Conservation (phyloP, 2,888 invertebrate genomes). For the Notodonta ziczac region DNA sequence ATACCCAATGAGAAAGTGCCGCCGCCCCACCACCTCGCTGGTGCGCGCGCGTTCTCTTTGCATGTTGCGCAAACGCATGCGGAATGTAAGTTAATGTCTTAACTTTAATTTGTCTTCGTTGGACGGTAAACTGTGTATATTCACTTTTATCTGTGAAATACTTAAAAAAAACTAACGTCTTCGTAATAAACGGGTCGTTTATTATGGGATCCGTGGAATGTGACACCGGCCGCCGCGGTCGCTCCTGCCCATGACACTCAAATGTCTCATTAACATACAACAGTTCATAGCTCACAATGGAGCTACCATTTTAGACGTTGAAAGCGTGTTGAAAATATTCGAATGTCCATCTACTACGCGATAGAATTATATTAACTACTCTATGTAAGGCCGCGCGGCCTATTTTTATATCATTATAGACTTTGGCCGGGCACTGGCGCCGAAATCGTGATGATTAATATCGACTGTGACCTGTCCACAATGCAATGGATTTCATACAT, state of each 20-base stretch:
- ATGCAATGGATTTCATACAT: background rate
- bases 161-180: background rate
- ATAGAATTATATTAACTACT: constrained; percentile 9
- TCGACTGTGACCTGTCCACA: background rate
- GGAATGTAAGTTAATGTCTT: constrained; percentile 58
- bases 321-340: constrained; percentile 36
- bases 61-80: constrained; percentile 76
- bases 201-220: constrained; percentile 10
- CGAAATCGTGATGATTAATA: constrained; percentile 5
- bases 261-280: constrained; percentile 56
- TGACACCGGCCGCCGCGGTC: constrained; percentile 27
- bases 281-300: constrained; percentile 39
- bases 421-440: constrained; percentile 5
- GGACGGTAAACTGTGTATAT: constrained; percentile 6
- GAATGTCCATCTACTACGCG: constrained; percentile 11
- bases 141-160: background rate
- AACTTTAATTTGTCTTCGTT: constrained; percentile 28
- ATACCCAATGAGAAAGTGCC: constrained; percentile 76
- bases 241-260: constrained; percentile 43
- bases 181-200: background rate
- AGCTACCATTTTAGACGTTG: constrained; percentile 49
- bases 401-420: constrained; percentile 13
- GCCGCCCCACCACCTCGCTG: constrained; percentile 46
- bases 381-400: constrained; percentile 12
- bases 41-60: constrained; percentile 69